Percentiles rank a stretch among this genome's conserved stretches.
Conservation (phyloP, 1,140 invertebrate genomes). For the Hylaeus volcanicus region DNA sequence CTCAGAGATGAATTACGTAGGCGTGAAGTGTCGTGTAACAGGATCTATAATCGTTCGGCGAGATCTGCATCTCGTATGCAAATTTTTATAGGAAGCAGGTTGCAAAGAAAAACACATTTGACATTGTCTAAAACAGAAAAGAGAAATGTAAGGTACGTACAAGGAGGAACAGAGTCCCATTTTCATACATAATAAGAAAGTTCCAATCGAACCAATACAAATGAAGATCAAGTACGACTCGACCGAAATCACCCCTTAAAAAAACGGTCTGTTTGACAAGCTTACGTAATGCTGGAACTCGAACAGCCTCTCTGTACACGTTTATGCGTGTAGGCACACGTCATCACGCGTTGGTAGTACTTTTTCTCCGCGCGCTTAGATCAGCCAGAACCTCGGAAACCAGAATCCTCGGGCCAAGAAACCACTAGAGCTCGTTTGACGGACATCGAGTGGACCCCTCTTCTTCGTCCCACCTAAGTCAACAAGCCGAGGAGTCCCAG, state of each 20-base stretch:
- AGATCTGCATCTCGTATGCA: slow-evolving; percentile 13
- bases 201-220: no score
- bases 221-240: neutral
- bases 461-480: slow-evolving; percentile 60
- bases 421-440: slow-evolving; percentile 52
- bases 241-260: neutral
- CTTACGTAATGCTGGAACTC: slow-evolving; percentile 39
- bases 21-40: slow-evolving; percentile 30
- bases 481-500: slow-evolving; percentile 45
- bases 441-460: slow-evolving; percentile 61
- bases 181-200: no score
- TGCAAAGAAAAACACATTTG: no score
- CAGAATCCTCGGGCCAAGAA: slow-evolving; percentile 54
- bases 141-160: no score
- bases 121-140: no score
- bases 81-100: neutral
- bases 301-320: no score
- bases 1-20: slow-evolving; percentile 33
- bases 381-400: slow-evolving; percentile 23
- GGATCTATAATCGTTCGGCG: slow-evolving; percentile 6
- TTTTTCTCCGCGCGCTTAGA: slow-evolving; percentile 33
- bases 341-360: slow-evolving; percentile 27
- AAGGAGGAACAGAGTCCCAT: no score
- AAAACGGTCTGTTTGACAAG: neutral
- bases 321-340: slow-evolving; percentile 5